These are phyloP conservation scores for Indri indri DNA, from an alignment of 2,113 vertebrate species.

Conservation along the genomic window DNA sequence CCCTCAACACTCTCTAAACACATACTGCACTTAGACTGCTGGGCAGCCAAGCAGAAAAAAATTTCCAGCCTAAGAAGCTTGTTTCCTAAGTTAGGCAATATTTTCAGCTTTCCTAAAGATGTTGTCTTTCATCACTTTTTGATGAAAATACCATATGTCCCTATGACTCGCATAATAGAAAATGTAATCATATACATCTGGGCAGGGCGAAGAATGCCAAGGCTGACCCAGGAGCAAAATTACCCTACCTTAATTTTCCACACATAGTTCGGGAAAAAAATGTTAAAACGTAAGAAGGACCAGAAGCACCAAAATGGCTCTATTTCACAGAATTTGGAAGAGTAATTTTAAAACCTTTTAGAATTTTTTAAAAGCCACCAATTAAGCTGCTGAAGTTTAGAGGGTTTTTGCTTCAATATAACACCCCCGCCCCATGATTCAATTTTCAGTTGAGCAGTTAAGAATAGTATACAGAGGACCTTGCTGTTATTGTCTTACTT, in stretches of 20 bases:
- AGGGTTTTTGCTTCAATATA: conserved; percentile 8
- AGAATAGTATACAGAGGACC: neutral
- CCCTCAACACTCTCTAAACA: conserved; percentile 48
- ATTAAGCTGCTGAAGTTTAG: conserved; percentile 18
- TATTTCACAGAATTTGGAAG: conserved; percentile 48
- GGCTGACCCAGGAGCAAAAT: conserved; percentile 46
- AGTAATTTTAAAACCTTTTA: conserved; percentile 21
- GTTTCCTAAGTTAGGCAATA: conserved; percentile 59
- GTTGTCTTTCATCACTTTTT: conserved; percentile 65
- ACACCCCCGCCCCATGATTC: neutral
- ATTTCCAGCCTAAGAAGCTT: conserved; percentile 40
- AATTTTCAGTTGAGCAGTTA: conserved; percentile 35
- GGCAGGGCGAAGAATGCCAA: conserved; percentile 47
- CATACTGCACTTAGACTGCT: neutral
- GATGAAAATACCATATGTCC: conserved; percentile 67
- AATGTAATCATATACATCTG: conserved; percentile 62
- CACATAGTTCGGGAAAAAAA: conserved; percentile 17
- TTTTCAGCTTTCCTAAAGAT: conserved; percentile 70
- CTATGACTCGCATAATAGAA: conserved; percentile 47
- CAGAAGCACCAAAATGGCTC: conserved; percentile 41
- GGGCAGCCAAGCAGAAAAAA: neutral
- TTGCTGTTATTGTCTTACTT: neutral
- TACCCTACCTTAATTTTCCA: conserved; percentile 58
- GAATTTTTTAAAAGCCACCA: neutral
- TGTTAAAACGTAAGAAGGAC: conserved; percentile 49